Evolutionary conservation across 2,113 vertebrate species (phyloP).

Genomic region (Percina caprodes): DNA sequence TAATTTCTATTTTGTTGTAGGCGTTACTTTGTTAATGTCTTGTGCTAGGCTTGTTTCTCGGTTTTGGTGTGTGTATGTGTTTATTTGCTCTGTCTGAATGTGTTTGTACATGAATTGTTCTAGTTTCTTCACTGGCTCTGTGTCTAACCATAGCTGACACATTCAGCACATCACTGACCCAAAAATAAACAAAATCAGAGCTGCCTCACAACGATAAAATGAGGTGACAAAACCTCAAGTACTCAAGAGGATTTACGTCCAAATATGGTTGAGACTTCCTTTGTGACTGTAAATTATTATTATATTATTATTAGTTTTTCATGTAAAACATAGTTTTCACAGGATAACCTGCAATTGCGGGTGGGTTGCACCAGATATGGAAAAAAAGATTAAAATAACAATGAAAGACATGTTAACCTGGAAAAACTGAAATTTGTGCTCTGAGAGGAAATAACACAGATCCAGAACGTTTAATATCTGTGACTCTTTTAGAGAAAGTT

Average conservation of each 20-base stretch:
- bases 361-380: not conserved
- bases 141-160: slow-evolving; percentile 61
- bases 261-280: slow-evolving; percentile 22
- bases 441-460: slow-evolving; percentile 35
- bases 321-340: not conserved
- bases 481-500: slow-evolving; percentile 51
- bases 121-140: slow-evolving; percentile 28
- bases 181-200: slow-evolving; percentile 64
- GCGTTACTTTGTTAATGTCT: not conserved
- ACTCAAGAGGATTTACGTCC: slow-evolving; percentile 12
- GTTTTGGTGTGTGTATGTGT: not conserved
- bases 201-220: slow-evolving; percentile 47
- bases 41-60: not conserved
- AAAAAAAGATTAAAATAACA: not conserved
- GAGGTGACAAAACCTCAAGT: slow-evolving; percentile 15
- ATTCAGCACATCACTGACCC: slow-evolving; percentile 60
- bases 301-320: too few species aligned
- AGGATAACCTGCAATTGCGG: slow-evolving; percentile 12
- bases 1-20: not conserved
- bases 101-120: not conserved
- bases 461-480: slow-evolving; percentile 35
- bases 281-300: not conserved
- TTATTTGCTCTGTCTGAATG: slow-evolving; percentile 5
- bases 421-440: slow-evolving; percentile 25
- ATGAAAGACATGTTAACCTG: slow-evolving; percentile 20